A percentile compares a stretch with the other conserved stretches of the same genome.
phyloP scores from a whole-genome alignment of 2,888 invertebrate genomes.

The Agrochola macilenta region DNA sequence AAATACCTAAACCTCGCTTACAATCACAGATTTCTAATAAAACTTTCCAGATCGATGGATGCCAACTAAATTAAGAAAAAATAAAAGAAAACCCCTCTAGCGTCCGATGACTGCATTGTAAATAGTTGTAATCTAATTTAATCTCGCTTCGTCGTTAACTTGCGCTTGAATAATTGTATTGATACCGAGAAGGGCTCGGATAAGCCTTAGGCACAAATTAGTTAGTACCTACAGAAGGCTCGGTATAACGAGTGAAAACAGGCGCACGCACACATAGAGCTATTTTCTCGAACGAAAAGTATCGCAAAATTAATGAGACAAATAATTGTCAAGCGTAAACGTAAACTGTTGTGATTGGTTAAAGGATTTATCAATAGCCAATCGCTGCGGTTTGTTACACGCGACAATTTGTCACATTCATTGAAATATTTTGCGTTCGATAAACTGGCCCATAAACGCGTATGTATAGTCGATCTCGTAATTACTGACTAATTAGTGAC shows the following conservation, averaged over 20 bases:
- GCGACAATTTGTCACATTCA: too few species aligned
- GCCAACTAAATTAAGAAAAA: slow-evolving; percentile 30
- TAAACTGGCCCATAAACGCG: too few species aligned
- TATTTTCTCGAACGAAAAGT: neutral
- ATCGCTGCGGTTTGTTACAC: too few species aligned
- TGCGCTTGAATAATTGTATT: slow-evolving; percentile 63
- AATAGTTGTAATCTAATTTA: slow-evolving; percentile 64
- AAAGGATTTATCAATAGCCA: too few species aligned
- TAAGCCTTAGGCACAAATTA: slow-evolving; percentile 25
- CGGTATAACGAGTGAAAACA: neutral
- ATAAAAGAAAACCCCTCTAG: slow-evolving; percentile 14
- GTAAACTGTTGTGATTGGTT: too few species aligned
- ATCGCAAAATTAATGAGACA: neutral
- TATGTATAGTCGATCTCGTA: too few species aligned
- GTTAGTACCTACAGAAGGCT: neutral
- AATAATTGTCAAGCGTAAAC: neutral
- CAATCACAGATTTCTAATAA: slow-evolving; percentile 27
- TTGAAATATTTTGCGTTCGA: too few species aligned
- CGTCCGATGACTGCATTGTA: slow-evolving; percentile 35
- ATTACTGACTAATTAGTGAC: too few species aligned
- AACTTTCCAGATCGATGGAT: slow-evolving; percentile 39
- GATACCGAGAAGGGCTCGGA: slow-evolving; percentile 49
- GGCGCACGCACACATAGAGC: too few species aligned
- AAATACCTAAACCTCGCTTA: neutral
- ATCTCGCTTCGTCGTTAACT: slow-evolving; percentile 54